A percentile compares a stretch with the other conserved stretches of the same genome.
Conservation (phyloP, 2,888 invertebrate species). For the Pocota personata region DNA sequence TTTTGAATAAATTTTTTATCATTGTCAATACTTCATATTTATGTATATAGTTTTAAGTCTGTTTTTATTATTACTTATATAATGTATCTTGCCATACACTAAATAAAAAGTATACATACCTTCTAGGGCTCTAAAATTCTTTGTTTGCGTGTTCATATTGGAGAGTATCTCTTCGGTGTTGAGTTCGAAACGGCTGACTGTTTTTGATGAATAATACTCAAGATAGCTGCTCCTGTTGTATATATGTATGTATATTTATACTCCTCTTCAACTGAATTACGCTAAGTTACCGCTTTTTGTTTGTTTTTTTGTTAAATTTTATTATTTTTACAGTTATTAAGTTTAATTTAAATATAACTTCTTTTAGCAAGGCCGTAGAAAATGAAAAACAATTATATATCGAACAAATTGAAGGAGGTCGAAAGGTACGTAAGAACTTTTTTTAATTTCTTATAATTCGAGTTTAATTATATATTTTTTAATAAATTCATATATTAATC, state of each 20-base stretch:
- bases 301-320: constrained; percentile 34
- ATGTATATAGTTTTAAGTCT: no score
- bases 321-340: constrained; percentile 9
- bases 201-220: constrained; percentile 81
- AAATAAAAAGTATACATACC: constrained; percentile 77
- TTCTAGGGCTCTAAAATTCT: constrained; percentile 82
- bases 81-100: neutral
- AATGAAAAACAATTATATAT: constrained; percentile 52
- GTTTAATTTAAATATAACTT: constrained; percentile 49
- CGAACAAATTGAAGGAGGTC: constrained; percentile 66
- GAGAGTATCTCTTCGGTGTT: constrained; percentile 24
- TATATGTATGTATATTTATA: neutral
- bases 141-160: constrained; percentile 82
- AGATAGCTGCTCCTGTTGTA: constrained; percentile 15
- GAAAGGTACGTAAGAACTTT: constrained; percentile 71
- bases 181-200: constrained; percentile 73
- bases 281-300: constrained; percentile 13
- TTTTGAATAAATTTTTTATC: no score
- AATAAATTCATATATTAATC: constrained; percentile 68
- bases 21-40: no score
- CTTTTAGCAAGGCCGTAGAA: constrained; percentile 61
- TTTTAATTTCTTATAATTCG: constrained; percentile 49
- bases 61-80: no score
- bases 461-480: constrained; percentile 61
- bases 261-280: constrained; percentile 37